These are phyloP conservation scores for Mirza zaza DNA, from an alignment of 2,113 vertebrate species.

Conservation along the genomic window DNA sequence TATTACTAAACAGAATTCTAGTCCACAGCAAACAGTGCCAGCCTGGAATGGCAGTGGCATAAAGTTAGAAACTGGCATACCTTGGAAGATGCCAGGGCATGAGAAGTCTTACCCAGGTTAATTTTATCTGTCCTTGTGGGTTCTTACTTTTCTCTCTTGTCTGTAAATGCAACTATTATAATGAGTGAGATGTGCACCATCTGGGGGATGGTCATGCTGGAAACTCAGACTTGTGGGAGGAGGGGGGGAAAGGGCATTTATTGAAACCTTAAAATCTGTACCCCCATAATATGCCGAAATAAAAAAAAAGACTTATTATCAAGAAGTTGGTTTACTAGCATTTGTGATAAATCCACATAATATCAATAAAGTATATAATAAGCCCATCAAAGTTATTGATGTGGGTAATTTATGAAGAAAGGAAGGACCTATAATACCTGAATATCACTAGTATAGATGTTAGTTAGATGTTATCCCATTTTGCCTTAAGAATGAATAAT, in stretches of 20 bases:
- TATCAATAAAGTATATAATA: neutral
- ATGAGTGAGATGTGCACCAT: too few species aligned
- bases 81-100: neutral
- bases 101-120: neutral
- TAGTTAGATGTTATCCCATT: neutral
- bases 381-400: neutral
- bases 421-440: neutral
- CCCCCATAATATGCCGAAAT: too few species aligned
- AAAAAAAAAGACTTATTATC: neutral
- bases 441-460: neutral
- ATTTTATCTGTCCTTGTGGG: neutral
- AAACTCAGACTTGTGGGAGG: too few species aligned
- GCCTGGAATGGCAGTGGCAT: neutral
- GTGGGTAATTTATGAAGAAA: neutral
- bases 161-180: neutral
- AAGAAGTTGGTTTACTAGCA: neutral
- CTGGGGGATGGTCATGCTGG: too few species aligned
- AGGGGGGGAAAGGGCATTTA: too few species aligned
- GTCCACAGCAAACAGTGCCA: neutral
- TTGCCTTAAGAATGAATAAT: neutral
- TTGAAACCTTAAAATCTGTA: too few species aligned
- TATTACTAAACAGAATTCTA: neutral
- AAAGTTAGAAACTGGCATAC: neutral
- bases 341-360: conserved; percentile 5
- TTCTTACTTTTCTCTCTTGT: neutral